Evolutionary conservation across 2,888 invertebrate genomes (phyloP).

Genomic region (Parapristionchus giblindavisi): DNA sequence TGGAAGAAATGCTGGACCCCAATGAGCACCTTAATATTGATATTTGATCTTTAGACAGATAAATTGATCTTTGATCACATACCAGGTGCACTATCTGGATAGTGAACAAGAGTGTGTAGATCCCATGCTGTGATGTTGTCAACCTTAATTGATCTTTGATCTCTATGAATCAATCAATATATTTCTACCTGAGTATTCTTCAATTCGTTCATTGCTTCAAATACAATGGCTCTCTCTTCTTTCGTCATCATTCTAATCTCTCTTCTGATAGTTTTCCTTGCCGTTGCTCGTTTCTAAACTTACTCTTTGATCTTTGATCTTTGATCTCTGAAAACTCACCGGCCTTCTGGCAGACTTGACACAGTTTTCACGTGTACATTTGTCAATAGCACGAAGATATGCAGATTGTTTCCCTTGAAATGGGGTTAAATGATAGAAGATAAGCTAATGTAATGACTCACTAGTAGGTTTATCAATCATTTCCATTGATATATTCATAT

Average conservation of each 20-base stretch:
- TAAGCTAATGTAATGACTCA: background rate
- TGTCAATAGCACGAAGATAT: constrained; percentile 54
- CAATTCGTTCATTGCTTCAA: constrained; percentile 62
- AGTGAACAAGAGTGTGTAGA: constrained; percentile 65
- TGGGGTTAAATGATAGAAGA: background rate
- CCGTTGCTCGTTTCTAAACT: constrained; percentile 43
- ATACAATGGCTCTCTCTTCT: constrained; percentile 51
- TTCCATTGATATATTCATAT: constrained; percentile 41
- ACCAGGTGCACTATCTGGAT: constrained; percentile 66
- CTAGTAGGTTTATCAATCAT: constrained; percentile 30
- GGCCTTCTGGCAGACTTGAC: constrained; percentile 49
- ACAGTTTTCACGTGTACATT: constrained; percentile 55
- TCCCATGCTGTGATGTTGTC: constrained; percentile 68
- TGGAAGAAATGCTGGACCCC: constrained; percentile 66
- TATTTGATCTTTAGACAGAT: too few species aligned
- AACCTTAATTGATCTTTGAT: constrained; percentile 41
- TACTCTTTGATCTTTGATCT: background rate
- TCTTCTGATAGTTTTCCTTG: constrained; percentile 55
- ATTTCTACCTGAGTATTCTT: constrained; percentile 44
- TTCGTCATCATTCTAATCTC: constrained; percentile 61
- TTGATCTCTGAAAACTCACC: constrained; percentile 36
- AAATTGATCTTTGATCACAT: background rate
- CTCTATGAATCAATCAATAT: background rate
- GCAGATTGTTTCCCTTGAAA: constrained; percentile 52
- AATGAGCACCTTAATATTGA: constrained; percentile 60